A percentile compares a stretch with the other conserved stretches of the same genome.
Conservation (phyloP, 1,140 invertebrate species). For the Antheraea pernyi region DNA sequence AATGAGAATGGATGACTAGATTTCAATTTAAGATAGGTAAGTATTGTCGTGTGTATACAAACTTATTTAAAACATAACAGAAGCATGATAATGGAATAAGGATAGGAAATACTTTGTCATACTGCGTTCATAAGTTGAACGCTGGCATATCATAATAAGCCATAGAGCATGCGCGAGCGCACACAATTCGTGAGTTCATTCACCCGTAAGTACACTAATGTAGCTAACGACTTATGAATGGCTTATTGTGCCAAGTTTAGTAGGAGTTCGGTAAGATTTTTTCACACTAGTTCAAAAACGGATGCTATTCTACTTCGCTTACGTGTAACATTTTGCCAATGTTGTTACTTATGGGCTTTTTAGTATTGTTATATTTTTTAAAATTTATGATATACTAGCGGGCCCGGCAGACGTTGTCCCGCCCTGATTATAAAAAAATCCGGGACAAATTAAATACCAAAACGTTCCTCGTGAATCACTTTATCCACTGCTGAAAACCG, state of each 20-base stretch:
- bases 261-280: conserved; percentile 4
- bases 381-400: no score
- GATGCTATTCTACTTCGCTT: not conserved
- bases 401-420: no score
- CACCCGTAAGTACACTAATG: conserved; percentile 18
- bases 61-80: not conserved
- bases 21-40: no score
- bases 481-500: no score
- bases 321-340: not conserved
- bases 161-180: conserved; percentile 15
- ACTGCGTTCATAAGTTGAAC: not conserved
- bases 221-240: conserved; percentile 27
- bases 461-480: no score
- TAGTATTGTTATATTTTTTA: no score
- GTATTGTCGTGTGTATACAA: no score
- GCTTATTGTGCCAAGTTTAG: conserved; percentile 16
- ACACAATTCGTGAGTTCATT: conserved; percentile 23
- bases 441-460: no score
- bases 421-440: no score
- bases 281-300: conserved; percentile 1
- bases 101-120: not conserved
- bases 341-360: not conserved
- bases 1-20: no score
- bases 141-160: conserved; percentile 1
- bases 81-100: not conserved